These are phyloP conservation scores for Paralichthys olivaceus DNA, from an alignment of 2,113 vertebrate genomes.

Conservation along the genomic window DNA sequence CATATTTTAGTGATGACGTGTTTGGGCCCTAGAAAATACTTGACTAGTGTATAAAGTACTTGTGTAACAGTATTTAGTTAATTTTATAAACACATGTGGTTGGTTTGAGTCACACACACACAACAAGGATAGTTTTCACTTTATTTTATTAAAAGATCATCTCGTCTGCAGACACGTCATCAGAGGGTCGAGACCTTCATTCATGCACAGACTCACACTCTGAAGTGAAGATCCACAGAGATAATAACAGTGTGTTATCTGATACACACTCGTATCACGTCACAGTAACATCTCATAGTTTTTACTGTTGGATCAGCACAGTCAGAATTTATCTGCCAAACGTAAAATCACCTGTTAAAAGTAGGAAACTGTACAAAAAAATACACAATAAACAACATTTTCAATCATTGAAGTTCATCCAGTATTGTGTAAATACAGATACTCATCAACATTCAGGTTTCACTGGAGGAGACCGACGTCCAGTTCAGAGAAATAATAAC, in stretches of 20 bases:
- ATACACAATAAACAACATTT: background rate
- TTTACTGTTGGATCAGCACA: background rate
- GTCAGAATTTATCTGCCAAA: background rate
- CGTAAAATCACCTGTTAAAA: background rate
- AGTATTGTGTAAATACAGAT: background rate
- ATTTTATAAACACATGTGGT: too few relatives aligned
- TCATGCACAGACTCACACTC: too few relatives aligned
- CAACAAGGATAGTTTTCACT: background rate
- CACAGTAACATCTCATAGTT: too few relatives aligned
- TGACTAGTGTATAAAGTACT: too few relatives aligned
- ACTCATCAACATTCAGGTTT: background rate
- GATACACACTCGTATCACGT: background rate
- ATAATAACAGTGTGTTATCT: too few relatives aligned
- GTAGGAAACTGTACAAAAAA: background rate
- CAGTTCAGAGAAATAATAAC: background rate
- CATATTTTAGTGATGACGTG: too few relatives aligned
- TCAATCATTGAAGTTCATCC: background rate
- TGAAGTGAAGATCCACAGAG: too few relatives aligned
- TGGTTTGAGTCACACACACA: background rate
- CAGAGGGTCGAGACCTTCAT: too few relatives aligned
- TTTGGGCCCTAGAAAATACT: too few relatives aligned
- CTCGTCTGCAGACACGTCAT: too few relatives aligned
- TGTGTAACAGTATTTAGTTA: too few relatives aligned
- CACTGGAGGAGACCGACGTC: background rate
- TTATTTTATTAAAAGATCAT: slow-evolving; percentile 43